phyloP scores from a whole-genome alignment of 2,113 vertebrate genomes.

The Tautogolabrus adspersus region DNA sequence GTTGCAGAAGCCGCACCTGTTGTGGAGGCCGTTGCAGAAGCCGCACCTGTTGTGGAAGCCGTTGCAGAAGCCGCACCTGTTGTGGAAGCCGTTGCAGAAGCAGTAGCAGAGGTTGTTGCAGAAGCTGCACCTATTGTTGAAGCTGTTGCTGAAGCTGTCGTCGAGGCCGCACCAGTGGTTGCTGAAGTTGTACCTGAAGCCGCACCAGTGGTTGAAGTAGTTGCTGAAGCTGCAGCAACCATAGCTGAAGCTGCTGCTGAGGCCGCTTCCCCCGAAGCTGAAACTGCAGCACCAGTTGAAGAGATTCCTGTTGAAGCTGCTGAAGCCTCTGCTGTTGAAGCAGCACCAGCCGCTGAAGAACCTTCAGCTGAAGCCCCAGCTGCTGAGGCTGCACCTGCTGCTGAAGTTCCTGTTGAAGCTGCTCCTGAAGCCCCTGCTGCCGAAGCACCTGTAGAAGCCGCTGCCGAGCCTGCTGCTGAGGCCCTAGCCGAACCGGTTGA shows the following conservation, averaged over 20 bases:
- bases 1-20: background rate
- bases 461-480: slow-evolving; percentile 20
- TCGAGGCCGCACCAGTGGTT: background rate
- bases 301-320: background rate
- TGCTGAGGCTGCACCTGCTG: slow-evolving; percentile 21
- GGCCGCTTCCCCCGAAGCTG: background rate
- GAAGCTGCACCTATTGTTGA: background rate
- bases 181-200: background rate
- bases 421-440: background rate
- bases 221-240: background rate
- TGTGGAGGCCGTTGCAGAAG: background rate
- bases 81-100: background rate
- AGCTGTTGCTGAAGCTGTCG: background rate
- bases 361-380: background rate
- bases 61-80: background rate
- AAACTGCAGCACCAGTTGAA: background rate
- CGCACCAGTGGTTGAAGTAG: background rate
- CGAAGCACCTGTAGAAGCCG: background rate
- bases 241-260: background rate
- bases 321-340: background rate
- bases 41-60: background rate
- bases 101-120: background rate
- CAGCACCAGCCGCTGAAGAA: background rate
- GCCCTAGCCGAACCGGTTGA: slow-evolving; percentile 62
- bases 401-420: background rate